Evolutionary conservation across 1,140 invertebrate genomes (phyloP).

Genomic region (Lordiphosa stackelbergi): DNA sequence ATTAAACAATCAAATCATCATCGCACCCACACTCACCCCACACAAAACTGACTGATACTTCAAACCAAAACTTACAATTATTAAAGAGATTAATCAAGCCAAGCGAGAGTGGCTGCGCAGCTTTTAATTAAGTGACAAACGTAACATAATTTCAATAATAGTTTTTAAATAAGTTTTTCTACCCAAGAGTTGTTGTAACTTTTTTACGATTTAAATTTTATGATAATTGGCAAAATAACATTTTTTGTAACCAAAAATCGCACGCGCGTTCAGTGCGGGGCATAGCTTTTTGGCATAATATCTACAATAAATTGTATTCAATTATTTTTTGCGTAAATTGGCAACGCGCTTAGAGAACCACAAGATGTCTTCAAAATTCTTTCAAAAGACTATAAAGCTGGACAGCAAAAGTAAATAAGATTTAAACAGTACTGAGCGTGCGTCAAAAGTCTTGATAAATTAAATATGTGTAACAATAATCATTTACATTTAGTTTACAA

Average conservation of each 20-base stretch:
- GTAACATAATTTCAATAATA: slow-evolving; percentile 70
- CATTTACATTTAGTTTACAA: slow-evolving; percentile 47
- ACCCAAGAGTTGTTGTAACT: slow-evolving; percentile 65
- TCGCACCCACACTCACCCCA: slow-evolving; percentile 1
- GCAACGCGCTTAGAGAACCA: slow-evolving; percentile 41
- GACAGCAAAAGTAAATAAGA: slow-evolving; percentile 12
- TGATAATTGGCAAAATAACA: slow-evolving; percentile 62
- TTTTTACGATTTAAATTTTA: slow-evolving; percentile 68
- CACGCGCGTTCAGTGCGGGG: slow-evolving; percentile 25
- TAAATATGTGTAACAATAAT: slow-evolving; percentile 31
- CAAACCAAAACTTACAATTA: slow-evolving; percentile 37
- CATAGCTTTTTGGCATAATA: slow-evolving; percentile 27
- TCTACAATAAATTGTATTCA: slow-evolving; percentile 44
- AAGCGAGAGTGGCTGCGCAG: slow-evolving; percentile 7
- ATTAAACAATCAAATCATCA: slow-evolving; percentile 58
- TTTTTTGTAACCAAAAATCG: slow-evolving; percentile 45
- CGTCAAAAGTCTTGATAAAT: slow-evolving; percentile 33
- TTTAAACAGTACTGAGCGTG: slow-evolving; percentile 44
- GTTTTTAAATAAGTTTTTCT: slow-evolving; percentile 74
- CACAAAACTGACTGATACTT: slow-evolving; percentile 32
- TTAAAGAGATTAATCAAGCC: slow-evolving; percentile 25
- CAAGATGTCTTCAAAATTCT: slow-evolving; percentile 73
- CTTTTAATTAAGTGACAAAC: slow-evolving; percentile 41
- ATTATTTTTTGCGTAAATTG: slow-evolving; percentile 46
- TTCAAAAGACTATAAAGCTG: slow-evolving; percentile 34